These are phyloP conservation scores for Virgularia gustaviana DNA, from an alignment of 92 coral and sea anemone species.

Conservation along the genomic window DNA sequence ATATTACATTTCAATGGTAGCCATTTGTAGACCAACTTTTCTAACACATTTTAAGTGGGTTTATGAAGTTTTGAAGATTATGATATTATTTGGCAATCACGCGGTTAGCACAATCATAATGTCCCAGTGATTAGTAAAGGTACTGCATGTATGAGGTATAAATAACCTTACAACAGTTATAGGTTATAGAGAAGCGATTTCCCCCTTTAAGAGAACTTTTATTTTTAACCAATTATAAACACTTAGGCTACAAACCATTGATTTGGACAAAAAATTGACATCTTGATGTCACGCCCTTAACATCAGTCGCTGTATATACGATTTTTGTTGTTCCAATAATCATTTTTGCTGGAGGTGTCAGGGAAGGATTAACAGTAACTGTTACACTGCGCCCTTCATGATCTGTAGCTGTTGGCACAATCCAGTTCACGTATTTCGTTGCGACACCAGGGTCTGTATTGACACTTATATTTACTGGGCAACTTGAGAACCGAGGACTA, in stretches of 20 bases:
- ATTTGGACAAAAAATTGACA: conserved; percentile 48
- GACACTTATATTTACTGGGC: not conserved
- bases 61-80: no score
- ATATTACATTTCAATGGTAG: no score
- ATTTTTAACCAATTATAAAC: no score
- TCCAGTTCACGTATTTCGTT: conserved; percentile 3
- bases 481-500: not conserved
- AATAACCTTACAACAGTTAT: no score
- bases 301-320: conserved; percentile 48
- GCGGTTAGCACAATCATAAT: no score
- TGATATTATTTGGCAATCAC: no score
- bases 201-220: no score
- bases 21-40: no score
- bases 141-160: no score
- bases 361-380: not conserved
- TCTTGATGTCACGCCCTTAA: conserved; percentile 15
- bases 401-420: conserved; percentile 5
- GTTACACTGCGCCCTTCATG: not conserved
- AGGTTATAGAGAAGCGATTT: no score
- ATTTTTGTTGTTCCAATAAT: conserved; percentile 46
- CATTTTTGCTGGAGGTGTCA: conserved; percentile 6
- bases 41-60: no score
- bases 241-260: conserved; percentile 53
- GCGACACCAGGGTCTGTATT: not conserved
- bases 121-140: no score